Conservation (phyloP, 2,113 vertebrate species). For the Rhinichthys klamathensis region DNA sequence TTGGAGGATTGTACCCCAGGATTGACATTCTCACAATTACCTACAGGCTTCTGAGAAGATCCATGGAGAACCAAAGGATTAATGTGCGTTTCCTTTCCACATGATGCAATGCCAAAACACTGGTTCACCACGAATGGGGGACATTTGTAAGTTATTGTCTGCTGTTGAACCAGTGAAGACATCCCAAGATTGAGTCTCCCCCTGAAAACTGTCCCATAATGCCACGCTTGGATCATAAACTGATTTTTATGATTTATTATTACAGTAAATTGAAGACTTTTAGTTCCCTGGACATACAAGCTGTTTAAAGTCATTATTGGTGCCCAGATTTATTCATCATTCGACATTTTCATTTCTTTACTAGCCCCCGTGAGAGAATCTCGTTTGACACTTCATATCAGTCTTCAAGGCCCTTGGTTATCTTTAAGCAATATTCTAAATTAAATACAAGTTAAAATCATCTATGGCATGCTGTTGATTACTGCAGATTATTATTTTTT, state of each 20-base stretch:
- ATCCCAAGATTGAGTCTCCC: slow-evolving; percentile 20
- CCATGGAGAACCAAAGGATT: slow-evolving; percentile 28
- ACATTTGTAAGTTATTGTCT: slow-evolving; percentile 37
- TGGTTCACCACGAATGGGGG: slow-evolving; percentile 11
- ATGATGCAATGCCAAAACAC: slow-evolving; percentile 14
- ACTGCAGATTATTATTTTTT: neutral
- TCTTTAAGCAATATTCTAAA: neutral
- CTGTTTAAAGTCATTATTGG: neutral
- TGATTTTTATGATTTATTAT: neutral
- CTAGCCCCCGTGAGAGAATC: neutral
- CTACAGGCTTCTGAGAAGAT: slow-evolving; percentile 26
- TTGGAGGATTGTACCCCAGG: slow-evolving; percentile 49
- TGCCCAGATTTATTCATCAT: neutral
- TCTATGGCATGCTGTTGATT: neutral
- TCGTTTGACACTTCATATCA: neutral
- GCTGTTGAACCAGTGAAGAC: slow-evolving; percentile 24
- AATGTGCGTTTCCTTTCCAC: slow-evolving; percentile 9
- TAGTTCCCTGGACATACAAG: neutral
- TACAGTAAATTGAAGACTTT: slow-evolving; percentile 36
- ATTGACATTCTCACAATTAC: slow-evolving; percentile 26
- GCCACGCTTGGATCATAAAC: neutral
- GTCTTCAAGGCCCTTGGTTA: neutral
- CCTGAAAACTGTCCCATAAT: slow-evolving; percentile 5
- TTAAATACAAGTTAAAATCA: slow-evolving; percentile 2
- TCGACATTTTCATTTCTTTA: neutral